phyloP scores from a whole-genome alignment of 2,113 vertebrate genomes.

The Aix galericulata region DNA sequence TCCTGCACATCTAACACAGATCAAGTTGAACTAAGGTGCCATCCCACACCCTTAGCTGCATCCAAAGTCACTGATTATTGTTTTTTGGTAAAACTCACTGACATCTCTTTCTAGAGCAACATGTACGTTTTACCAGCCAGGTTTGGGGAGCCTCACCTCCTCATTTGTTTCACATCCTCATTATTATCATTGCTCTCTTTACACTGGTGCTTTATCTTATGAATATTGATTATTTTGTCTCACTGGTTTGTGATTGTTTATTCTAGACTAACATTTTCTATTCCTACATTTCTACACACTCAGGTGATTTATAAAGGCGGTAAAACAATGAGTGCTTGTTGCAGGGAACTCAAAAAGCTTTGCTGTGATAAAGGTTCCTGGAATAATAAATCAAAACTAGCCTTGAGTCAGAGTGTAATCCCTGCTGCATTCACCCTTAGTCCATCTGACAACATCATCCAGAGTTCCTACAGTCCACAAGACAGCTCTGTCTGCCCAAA shows the following conservation, averaged over 20 bases:
- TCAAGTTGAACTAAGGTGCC: not conserved
- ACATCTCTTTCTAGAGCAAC: not conserved
- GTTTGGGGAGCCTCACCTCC: not conserved
- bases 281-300: conserved; percentile 1
- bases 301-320: conserved; percentile 61
- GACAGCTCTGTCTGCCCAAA: not conserved
- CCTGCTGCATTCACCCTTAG: not conserved
- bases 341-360: conserved; percentile 31
- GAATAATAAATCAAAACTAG: conserved; percentile 58
- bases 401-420: conserved; percentile 7
- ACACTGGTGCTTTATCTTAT: conserved; percentile 11
- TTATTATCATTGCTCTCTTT: conserved; percentile 32
- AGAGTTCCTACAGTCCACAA: not conserved
- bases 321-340: conserved; percentile 26
- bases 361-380: conserved; percentile 18
- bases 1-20: not conserved
- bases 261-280: conserved; percentile 39
- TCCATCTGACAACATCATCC: not conserved
- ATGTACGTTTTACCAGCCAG: not conserved
- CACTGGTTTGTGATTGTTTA: conserved; percentile 46
- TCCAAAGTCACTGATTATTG: not conserved
- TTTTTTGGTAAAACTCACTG: not conserved
- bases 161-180: conserved; percentile 47
- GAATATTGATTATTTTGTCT: conserved; percentile 66
- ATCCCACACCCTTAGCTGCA: not conserved